A percentile compares a stretch with the other conserved stretches of the same genome.
These are phyloP conservation scores for Aphis gossypii DNA, from an alignment of 1,140 invertebrate genomes.

Conservation along the genomic window DNA sequence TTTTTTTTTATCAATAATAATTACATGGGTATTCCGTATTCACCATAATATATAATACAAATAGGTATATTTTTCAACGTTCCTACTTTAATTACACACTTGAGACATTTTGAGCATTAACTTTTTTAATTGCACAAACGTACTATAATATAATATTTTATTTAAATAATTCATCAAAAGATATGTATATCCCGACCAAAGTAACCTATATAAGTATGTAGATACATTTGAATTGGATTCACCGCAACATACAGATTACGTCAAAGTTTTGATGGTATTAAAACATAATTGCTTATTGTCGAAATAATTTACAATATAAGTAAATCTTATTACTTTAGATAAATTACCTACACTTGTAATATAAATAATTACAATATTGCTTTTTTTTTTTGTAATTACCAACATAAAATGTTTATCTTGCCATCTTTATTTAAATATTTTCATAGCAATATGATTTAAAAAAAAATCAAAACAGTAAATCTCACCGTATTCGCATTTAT, in stretches of 20 bases:
- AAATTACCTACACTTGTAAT: not conserved
- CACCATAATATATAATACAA: too few relatives aligned
- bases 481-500: not conserved
- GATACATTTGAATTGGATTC: not conserved
- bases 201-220: too few relatives aligned
- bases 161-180: not conserved
- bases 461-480: not conserved
- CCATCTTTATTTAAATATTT: not conserved
- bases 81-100: not conserved
- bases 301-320: not conserved
- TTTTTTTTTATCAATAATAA: not conserved
- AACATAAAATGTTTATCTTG: not conserved
- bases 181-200: not conserved
- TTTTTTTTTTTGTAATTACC: not conserved
- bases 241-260: not conserved
- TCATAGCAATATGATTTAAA: not conserved
- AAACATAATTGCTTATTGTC: not conserved
- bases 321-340: not conserved
- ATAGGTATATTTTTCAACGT: not conserved
- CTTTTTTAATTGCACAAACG: not conserved
- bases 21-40: not conserved
- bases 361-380: not conserved
- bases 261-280: not conserved
- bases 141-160: not conserved
- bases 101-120: not conserved